These are phyloP conservation scores for Chrysina gloriosa DNA, from an alignment of 2,888 invertebrate species.

Conservation along the genomic window DNA sequence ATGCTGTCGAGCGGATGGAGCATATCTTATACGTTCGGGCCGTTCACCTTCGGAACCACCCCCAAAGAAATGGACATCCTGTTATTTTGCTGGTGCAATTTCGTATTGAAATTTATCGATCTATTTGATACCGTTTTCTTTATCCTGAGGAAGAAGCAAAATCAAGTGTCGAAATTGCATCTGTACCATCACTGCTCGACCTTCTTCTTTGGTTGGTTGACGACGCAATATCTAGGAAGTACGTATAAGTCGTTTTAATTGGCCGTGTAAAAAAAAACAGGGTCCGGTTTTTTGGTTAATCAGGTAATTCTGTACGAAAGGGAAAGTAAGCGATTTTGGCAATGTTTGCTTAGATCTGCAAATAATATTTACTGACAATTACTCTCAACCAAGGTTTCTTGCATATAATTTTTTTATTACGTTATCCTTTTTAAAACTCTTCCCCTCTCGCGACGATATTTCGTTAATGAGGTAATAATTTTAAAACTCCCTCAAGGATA, in stretches of 20 bases:
- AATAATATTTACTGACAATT: no score
- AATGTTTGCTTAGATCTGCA: no score
- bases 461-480: no score
- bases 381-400: no score
- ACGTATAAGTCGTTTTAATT: constrained; percentile 52
- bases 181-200: constrained; percentile 79
- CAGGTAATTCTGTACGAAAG: no score
- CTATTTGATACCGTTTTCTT: constrained; percentile 79
- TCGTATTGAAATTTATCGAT: constrained; percentile 75
- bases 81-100: constrained; percentile 69
- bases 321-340: no score
- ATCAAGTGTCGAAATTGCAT: constrained; percentile 78
- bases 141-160: constrained; percentile 76
- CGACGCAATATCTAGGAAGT: constrained; percentile 76
- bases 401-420: no score
- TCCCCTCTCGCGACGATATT: no score
- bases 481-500: no score
- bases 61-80: constrained; percentile 66
- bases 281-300: no score
- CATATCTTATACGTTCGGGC: constrained; percentile 70
- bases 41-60: constrained; percentile 73
- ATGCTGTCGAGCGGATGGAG: constrained; percentile 75
- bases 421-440: no score
- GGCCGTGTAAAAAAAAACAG: no score
- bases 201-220: constrained; percentile 71